Conservation (phyloP, 2,888 invertebrate species). For the Lottia gigantea region DNA sequence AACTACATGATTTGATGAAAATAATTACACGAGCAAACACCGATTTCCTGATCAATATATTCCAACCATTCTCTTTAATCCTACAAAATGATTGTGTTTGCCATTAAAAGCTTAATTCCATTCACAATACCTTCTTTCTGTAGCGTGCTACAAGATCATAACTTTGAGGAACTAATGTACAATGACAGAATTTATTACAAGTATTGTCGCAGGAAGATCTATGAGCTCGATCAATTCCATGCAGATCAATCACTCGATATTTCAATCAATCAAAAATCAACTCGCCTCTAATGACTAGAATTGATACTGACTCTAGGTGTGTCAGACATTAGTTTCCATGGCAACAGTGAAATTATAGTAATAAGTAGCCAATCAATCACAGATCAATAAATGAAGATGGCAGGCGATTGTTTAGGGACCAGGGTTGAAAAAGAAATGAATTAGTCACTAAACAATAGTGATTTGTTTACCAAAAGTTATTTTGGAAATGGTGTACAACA, state of each 20-base stretch:
- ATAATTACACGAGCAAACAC: background rate
- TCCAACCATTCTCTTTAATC: background rate
- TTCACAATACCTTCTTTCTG: background rate
- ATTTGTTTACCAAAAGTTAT: too few species aligned
- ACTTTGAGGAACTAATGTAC: background rate
- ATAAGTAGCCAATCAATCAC: slow-evolving; percentile 9
- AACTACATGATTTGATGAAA: background rate
- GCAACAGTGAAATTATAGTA: background rate
- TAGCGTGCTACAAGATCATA: background rate
- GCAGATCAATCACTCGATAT: slow-evolving; percentile 29
- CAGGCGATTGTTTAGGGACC: background rate
- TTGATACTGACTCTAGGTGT: background rate
- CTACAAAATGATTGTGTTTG: slow-evolving; percentile 4
- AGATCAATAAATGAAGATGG: background rate
- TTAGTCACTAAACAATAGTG: too few species aligned
- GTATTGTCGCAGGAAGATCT: background rate
- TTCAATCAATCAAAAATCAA: slow-evolving; percentile 26
- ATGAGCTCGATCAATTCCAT: background rate
- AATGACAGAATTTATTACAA: background rate
- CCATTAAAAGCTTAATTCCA: slow-evolving; percentile 6
- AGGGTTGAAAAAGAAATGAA: too few species aligned
- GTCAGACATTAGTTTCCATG: slow-evolving; percentile 5
- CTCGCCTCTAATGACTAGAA: background rate
- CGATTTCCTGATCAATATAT: background rate
- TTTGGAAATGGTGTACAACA: too few species aligned